phyloP scores from a whole-genome alignment of 1,140 invertebrate genomes.

The Aphidius gifuensis region DNA sequence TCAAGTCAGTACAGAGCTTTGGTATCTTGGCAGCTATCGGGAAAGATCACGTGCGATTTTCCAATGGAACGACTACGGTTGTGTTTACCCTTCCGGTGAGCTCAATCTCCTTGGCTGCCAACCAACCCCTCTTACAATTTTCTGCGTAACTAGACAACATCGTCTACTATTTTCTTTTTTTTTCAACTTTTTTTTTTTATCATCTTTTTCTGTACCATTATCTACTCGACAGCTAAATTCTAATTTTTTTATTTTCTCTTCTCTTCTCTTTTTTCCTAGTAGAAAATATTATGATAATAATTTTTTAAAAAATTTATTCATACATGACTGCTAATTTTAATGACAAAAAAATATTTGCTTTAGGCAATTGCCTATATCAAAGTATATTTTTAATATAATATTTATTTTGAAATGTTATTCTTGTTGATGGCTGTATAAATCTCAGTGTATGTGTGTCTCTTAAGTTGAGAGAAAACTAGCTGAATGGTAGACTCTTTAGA shows the following conservation, averaged over 20 bases:
- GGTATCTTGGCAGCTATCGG: slow-evolving; percentile 16
- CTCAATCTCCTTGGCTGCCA: slow-evolving; percentile 12
- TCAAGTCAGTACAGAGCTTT: not conserved
- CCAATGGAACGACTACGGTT: slow-evolving; percentile 17
- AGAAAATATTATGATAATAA: too few relatives aligned
- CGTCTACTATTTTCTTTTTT: not conserved
- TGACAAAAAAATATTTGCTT: too few relatives aligned
- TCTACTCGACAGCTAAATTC: not conserved
- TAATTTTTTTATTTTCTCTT: too few relatives aligned
- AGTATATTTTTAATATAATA: too few relatives aligned
- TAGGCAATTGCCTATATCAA: too few relatives aligned
- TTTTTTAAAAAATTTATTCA: too few relatives aligned
- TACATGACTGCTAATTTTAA: too few relatives aligned
- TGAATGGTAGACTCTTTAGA: slow-evolving; percentile 9
- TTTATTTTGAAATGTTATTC: too few relatives aligned
- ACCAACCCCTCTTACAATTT: not conserved
- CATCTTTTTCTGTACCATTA: slow-evolving; percentile 12
- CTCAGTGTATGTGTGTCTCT: too few relatives aligned
- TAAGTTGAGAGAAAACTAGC: too few relatives aligned
- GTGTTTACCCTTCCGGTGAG: slow-evolving; percentile 20
- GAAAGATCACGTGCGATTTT: slow-evolving; percentile 20
- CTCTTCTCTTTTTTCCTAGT: too few relatives aligned
- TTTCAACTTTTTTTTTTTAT: not conserved
- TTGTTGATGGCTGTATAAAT: too few relatives aligned
- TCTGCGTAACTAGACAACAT: not conserved